Conservation (phyloP, 2,888 invertebrate genomes). For the Chouioia cunea region DNA sequence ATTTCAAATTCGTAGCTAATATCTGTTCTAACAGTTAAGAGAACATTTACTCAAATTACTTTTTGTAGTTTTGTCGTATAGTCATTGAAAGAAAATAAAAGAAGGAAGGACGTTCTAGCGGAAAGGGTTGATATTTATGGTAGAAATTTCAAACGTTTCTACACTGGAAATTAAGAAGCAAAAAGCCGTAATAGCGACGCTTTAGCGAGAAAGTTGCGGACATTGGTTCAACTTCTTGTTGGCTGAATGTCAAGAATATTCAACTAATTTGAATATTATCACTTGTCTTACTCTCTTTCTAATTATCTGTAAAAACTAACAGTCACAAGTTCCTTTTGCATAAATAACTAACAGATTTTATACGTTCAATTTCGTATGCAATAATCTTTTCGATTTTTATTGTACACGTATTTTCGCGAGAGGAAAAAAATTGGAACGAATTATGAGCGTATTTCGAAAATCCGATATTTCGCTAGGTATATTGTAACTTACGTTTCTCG, state of each 20-base stretch:
- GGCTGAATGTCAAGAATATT: not conserved
- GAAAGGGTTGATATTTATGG: not conserved
- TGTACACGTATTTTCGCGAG: too few species aligned
- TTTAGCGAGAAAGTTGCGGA: not conserved
- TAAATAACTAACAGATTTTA: too few species aligned
- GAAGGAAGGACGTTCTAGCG: not conserved
- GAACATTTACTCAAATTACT: not conserved
- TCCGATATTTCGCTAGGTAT: slow-evolving; percentile 16
- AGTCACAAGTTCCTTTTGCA: not conserved
- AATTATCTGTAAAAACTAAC: too few species aligned
- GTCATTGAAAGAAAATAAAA: not conserved
- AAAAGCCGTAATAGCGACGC: slow-evolving; percentile 7
- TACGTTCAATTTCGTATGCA: too few species aligned
- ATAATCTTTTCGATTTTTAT: too few species aligned
- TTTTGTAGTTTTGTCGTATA: not conserved
- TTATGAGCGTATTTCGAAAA: slow-evolving; percentile 2
- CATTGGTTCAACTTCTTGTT: not conserved
- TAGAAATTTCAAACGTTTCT: not conserved
- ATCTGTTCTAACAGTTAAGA: too few species aligned
- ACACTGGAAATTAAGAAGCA: not conserved
- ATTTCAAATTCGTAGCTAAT: too few species aligned
- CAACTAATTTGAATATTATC: not conserved
- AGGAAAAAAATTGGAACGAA: too few species aligned
- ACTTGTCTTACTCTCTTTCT: too few species aligned
- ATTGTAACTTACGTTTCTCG: slow-evolving; percentile 9